Evolutionary conservation across 2,888 invertebrate species (phyloP).

Genomic region (Trachelus troglodyta): DNA sequence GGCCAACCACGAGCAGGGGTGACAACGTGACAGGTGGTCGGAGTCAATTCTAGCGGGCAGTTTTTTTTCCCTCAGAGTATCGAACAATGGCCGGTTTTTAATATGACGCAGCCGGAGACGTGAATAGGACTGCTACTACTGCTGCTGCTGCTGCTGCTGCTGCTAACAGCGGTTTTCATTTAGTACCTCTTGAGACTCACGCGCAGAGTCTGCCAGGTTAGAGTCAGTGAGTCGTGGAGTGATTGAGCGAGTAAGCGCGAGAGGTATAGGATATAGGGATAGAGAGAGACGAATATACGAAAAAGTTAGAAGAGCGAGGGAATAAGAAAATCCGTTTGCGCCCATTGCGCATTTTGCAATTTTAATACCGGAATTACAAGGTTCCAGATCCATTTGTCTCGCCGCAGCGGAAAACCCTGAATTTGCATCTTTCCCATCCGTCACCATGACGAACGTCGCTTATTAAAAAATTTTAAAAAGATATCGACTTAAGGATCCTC

Average conservation of each 20-base stretch:
- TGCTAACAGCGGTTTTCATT: constrained; percentile 48
- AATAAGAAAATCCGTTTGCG: constrained; percentile 4
- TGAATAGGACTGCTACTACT: constrained; percentile 30
- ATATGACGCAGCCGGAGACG: constrained; percentile 46
- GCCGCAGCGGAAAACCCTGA: constrained; percentile 33
- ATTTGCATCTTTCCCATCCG: constrained; percentile 42
- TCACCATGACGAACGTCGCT: constrained; percentile 33
- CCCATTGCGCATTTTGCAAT: constrained; percentile 50
- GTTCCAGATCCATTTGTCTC: constrained; percentile 22
- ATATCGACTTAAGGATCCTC: constrained; percentile 21
- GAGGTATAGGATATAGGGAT: neutral
- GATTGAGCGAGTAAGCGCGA: neutral
- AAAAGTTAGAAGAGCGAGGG: neutral
- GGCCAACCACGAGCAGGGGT: neutral
- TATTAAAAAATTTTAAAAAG: constrained; percentile 51
- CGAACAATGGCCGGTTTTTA: constrained; percentile 52
- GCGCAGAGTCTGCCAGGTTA: neutral
- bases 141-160: constrained; percentile 24
- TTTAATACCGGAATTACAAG: constrained; percentile 55
- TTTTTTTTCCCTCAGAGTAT: constrained; percentile 13
- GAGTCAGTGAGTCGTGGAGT: neutral
- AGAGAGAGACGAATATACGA: constrained; percentile 10
- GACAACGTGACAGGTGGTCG: constrained; percentile 6
- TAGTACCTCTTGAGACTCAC: constrained; percentile 34
- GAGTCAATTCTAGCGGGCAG: neutral